Evolutionary conservation across 53 echinoderm and acorn worm genomes (phyloP).

Genomic region (Echinarachnius parma): DNA sequence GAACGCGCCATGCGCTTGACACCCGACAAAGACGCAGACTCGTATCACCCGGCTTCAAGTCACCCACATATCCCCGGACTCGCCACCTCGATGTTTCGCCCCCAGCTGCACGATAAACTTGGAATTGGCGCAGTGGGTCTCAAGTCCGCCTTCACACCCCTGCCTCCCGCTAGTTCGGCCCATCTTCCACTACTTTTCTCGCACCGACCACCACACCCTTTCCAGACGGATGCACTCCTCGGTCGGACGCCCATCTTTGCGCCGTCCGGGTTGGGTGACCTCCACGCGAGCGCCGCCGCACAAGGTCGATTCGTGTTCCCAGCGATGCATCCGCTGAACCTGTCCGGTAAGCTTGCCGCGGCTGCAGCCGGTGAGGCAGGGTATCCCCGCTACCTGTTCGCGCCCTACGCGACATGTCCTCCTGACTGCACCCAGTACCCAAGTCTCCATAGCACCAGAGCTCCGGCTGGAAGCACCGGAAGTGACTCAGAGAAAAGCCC

Average conservation of each 20-base stretch:
- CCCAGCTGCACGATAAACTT: slow-evolving; percentile 66
- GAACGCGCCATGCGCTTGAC: slow-evolving; percentile 8
- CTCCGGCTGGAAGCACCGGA: slow-evolving; percentile 32
- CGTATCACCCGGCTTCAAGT: slow-evolving; percentile 44
- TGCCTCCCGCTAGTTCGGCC: slow-evolving; percentile 83
- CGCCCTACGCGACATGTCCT: slow-evolving; percentile 88
- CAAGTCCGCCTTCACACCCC: slow-evolving; percentile 95
- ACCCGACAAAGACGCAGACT: slow-evolving; percentile 28
- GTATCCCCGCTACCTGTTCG: slow-evolving; percentile 85
- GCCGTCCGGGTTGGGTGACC: slow-evolving; percentile 66
- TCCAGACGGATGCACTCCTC: slow-evolving; percentile 81
- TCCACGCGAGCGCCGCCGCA: slow-evolving; percentile 56
- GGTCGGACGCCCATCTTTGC: slow-evolving; percentile 89
- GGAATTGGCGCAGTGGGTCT: slow-evolving; percentile 75
- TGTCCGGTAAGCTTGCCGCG: slow-evolving; percentile 81
- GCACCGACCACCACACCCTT: slow-evolving; percentile 89
- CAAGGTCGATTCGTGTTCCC: slow-evolving; percentile 86
- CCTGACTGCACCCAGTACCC: slow-evolving; percentile 91
- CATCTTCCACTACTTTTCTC: slow-evolving; percentile 77
- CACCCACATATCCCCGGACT: slow-evolving; percentile 62
- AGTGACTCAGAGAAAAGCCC: slow-evolving; percentile 43
- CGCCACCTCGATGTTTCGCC: slow-evolving; percentile 62
- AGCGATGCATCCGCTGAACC: slow-evolving; percentile 77
- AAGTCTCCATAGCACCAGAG: slow-evolving; percentile 40
- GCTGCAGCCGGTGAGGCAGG: slow-evolving; percentile 72